Evolutionary conservation across 2,888 invertebrate genomes (phyloP).

Genomic region (Thecophora atra): DNA sequence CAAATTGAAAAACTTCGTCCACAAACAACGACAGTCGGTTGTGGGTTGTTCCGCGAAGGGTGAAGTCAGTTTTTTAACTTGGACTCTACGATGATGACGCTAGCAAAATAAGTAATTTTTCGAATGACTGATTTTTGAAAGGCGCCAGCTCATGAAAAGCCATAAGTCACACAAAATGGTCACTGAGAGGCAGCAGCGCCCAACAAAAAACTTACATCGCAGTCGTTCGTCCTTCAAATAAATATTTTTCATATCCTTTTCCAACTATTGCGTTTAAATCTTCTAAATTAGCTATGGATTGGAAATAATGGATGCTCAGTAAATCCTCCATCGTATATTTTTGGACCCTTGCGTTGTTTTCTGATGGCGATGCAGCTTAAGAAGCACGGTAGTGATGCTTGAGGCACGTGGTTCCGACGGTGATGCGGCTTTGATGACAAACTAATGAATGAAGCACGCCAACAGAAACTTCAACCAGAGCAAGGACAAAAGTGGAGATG

Average conservation of each 20-base stretch:
- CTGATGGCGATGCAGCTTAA: too few species aligned
- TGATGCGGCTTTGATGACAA: not conserved
- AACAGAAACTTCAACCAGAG: not conserved
- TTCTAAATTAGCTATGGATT: not conserved
- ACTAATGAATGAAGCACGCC: constrained; percentile 9
- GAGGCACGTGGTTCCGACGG: not conserved
- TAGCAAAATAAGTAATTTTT: constrained; percentile 17
- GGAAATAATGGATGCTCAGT: not conserved
- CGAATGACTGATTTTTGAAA: constrained; percentile 21
- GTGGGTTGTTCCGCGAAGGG: not conserved
- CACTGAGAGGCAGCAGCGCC: not conserved
- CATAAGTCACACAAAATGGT: not conserved
- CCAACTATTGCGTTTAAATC: not conserved
- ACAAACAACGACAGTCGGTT: not conserved
- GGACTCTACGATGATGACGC: not conserved
- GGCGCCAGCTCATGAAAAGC: not conserved
- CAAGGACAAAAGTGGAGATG: not conserved
- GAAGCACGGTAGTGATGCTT: not conserved
- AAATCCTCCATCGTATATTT: too few species aligned
- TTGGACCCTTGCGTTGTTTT: too few species aligned
- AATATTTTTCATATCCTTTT: too few species aligned
- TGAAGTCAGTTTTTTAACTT: not conserved
- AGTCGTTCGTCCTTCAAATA: not conserved
- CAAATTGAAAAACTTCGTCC: constrained; percentile 9
- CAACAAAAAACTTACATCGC: not conserved